Base-by-base conservation (phyloP, 2,113 vertebrate species). In the Erythrocercus mccallii region DNA sequence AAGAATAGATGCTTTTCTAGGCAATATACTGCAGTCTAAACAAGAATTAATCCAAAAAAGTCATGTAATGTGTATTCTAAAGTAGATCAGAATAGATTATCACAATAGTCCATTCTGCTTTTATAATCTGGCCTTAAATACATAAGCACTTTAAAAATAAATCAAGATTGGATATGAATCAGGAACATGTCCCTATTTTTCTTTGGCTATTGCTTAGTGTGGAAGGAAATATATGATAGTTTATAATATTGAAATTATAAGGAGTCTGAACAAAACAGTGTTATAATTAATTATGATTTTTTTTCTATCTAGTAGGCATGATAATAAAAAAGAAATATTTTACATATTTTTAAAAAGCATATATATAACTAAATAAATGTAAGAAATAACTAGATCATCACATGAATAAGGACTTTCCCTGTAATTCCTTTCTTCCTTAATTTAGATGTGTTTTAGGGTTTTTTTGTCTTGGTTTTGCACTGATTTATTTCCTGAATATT, bases 51-150 rank as follows among this genome's bases (percentile, higher is more conserved):
- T 96, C 80, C 88, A 62, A 90, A 81, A 88, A 90, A 83, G 38
- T 70, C 30, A 96, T 93, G 92, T 96, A 90, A 95, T 81, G 74
- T 90, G 71, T 57, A 92, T 88, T 90, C 60, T 92, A 93, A 86
- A 94, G 96, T 35, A 95, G 95, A 97, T 96, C 80, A 95, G 64
- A 91, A 90, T 27, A 95, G 95, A 96, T 97, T 94, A 96, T 84
- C 91, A 68, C 56, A 92, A 88, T 62, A 93, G 56, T 94, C 60
- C 56, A 56, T 84, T 91, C 86, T 78, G 83, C 37, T 92, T 92
- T 92, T 81, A 71, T 86, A 94, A 94, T 94, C 92, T 81, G 69
- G 76, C 45, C 11, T 83, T 93, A 86, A 88, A 87, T 44, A 91
- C n/a, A 85, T 83, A 94, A 91, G 86, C 61, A 91, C 87, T 94